phyloP scores from a whole-genome alignment of 2,888 invertebrate species.

The Acanthosepion esculentum region DNA sequence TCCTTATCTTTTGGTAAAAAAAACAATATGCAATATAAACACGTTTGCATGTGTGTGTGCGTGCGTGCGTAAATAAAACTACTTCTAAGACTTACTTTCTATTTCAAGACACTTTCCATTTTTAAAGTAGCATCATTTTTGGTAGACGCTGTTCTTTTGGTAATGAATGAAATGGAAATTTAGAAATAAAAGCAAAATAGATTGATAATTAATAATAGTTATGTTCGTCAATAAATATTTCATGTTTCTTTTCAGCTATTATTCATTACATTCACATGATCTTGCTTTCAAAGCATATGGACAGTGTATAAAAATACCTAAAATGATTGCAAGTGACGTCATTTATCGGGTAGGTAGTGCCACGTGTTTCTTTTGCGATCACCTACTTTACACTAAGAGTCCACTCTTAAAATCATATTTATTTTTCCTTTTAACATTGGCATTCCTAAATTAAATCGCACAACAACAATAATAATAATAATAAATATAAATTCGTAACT shows the following conservation, averaged over 20 bases:
- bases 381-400: constrained; percentile 3
- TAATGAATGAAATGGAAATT: background rate
- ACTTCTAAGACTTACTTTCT: background rate
- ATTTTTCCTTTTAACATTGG: background rate
- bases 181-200: background rate
- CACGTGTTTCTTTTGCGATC: constrained; percentile 17
- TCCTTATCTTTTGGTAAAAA: no score
- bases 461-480: background rate
- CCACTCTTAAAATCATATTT: background rate
- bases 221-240: background rate
- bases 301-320: constrained; percentile 10
- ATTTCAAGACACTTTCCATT: background rate
- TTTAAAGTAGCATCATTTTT: no score
- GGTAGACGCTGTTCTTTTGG: background rate
- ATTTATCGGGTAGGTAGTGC: constrained; percentile 21
- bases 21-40: no score
- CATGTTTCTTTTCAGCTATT: background rate
- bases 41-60: no score
- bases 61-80: background rate
- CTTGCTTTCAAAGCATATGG: background rate
- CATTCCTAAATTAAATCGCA: background rate
- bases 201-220: background rate
- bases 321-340: background rate
- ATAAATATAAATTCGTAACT: background rate
- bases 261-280: background rate